Evolutionary conservation across 2,888 invertebrate genomes (phyloP).

Genomic region (Lasioglossum villosulum): DNA sequence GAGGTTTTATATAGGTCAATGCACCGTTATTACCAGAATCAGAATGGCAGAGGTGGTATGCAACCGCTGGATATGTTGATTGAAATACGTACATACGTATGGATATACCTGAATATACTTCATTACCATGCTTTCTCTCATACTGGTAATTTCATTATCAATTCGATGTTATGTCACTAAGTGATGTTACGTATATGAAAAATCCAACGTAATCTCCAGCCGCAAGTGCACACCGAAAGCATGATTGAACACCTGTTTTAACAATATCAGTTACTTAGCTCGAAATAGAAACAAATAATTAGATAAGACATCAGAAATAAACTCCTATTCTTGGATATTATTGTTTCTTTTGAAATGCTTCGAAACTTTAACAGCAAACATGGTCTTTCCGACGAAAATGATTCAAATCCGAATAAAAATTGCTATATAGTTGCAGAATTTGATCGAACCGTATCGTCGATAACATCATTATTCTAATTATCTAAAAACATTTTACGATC

Average conservation of each 20-base stretch:
- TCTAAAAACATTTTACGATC: too few relatives aligned
- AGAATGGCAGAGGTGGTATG: not conserved
- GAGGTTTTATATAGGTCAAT: slow-evolving; percentile 7
- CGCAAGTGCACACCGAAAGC: not conserved
- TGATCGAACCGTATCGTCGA: too few relatives aligned
- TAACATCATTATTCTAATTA: too few relatives aligned
- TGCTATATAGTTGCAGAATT: too few relatives aligned
- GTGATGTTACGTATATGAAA: not conserved
- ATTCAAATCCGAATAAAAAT: too few relatives aligned
- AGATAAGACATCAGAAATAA: too few relatives aligned
- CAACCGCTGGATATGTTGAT: not conserved
- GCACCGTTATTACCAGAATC: slow-evolving; percentile 9
- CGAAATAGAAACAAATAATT: not conserved
- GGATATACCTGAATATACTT: not conserved
- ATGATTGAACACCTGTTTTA: not conserved
- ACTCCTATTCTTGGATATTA: too few relatives aligned
- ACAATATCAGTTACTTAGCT: not conserved
- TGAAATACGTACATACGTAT: not conserved
- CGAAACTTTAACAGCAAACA: too few relatives aligned
- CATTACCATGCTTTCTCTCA: not conserved
- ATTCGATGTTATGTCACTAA: not conserved
- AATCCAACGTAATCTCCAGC: not conserved
- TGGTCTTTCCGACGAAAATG: too few relatives aligned
- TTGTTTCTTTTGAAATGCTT: too few relatives aligned
- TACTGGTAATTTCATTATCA: slow-evolving; percentile 4